A percentile compares a stretch with the other conserved stretches of the same genome.
Conservation (phyloP, 2,113 vertebrate genomes). For the Delphinapterus leucas region DNA sequence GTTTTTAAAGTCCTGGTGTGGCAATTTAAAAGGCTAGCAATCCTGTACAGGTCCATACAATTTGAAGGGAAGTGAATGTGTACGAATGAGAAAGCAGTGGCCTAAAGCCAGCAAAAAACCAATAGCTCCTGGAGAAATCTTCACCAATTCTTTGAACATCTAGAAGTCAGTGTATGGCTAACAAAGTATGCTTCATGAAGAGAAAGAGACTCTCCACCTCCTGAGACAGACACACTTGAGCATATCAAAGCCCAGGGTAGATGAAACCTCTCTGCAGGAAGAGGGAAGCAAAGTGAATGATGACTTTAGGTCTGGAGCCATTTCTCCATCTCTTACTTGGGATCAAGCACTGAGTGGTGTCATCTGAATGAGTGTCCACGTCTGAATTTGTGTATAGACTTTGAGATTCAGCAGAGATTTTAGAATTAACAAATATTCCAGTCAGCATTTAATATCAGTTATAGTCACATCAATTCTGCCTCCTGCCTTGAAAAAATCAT, state of each 20-base stretch:
- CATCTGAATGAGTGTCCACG: not conserved
- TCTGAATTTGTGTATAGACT: not conserved
- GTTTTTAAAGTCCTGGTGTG: not conserved
- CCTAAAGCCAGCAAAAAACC: not conserved
- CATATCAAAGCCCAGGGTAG: not conserved
- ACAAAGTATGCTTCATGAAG: not conserved
- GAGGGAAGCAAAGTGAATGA: not conserved
- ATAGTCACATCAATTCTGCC: not conserved
- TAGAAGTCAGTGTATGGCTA: not conserved
- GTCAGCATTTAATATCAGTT: not conserved
- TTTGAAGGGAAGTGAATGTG: not conserved
- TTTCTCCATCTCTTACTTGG: not conserved
- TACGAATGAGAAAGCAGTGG: not conserved
- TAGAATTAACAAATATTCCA: not conserved
- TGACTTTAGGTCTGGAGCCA: not conserved
- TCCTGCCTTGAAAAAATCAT: not conserved
- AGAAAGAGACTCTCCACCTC: not conserved
- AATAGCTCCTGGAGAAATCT: not conserved
- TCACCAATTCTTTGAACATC: not conserved
- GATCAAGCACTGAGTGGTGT: not conserved
- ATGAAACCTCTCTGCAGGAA: not conserved
- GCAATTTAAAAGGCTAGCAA: not conserved
- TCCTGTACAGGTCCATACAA: not conserved
- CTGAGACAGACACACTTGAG: not conserved
- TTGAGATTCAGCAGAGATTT: not conserved